Evolutionary conservation across 2,113 vertebrate genomes (phyloP), one percentile per base, ranked within the genome.

Genomic region (Arvicanthis niloticus): DNA sequence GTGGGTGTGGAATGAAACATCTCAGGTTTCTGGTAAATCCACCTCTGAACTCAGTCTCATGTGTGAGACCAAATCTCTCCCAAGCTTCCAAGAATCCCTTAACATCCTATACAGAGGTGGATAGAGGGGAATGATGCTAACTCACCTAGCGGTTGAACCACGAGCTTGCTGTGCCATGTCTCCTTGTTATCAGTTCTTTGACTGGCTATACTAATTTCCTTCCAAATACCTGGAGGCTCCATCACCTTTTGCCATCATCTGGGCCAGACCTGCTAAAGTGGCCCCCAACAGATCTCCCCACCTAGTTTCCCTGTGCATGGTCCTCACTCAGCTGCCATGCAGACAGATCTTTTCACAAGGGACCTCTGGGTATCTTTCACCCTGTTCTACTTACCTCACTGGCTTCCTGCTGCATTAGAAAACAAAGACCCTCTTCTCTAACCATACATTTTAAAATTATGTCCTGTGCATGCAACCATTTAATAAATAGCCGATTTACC

Each of bases 381-480:
- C 87, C 2, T 24, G 65, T 40, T 72, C 3, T 19, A 16, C 21
- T 34, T 37, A 72, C 67, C 81, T 40, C 51, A 19, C 6, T 9
- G 65, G 89, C 7, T 42, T 45, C 72, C 53, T 40, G 34, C 7
- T 53, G 45, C 60, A 76, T 22, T 1, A 34, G 87, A 48, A 77
- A 65, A 94, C 73, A 93, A 93, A 95, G 72, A 31, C n/a, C 1
- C 78, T 68, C 82, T 86, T 91, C 88, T 91, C 56, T 76, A 76
- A 24, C 0, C 7, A 21, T 34, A 19, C 89, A 58, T 75, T 16
- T n/a, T 92, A 53, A 34, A 90, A 70, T 1, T 90, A 60, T 58
- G 24, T 40, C 78, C 31, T 12, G 0, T 34, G 2, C 73, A 11
- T 34, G 48, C 26, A 40, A n/a, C 9, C 65, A 67, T 53, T 91